Conservation (phyloP, 2,797 vertebrate species). For the Typhlichthys eigenmanni region DNA sequence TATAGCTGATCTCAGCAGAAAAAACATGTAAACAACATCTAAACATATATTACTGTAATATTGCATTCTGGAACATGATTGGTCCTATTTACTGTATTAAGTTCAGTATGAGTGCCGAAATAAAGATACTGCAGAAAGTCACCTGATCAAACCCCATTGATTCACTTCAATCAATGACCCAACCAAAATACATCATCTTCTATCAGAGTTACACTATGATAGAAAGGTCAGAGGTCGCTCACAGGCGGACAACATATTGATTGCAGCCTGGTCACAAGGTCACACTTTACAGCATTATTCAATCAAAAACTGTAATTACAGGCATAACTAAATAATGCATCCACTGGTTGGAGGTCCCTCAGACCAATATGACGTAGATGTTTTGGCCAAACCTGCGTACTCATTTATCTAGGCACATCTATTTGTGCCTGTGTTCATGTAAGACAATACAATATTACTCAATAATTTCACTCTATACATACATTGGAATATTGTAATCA, state of each 20-base stretch:
- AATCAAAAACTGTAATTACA: background rate
- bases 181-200: background rate
- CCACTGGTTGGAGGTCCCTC: too few relatives aligned
- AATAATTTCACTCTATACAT: background rate
- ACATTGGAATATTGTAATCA: background rate
- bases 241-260: conserved; percentile 12
- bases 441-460: background rate
- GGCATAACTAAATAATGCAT: background rate
- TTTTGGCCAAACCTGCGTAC: background rate
- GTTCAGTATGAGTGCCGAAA: too few relatives aligned
- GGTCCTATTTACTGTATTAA: conserved; percentile 12
- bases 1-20: conserved; percentile 29
- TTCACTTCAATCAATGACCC: conserved; percentile 19
- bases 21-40: conserved; percentile 28
- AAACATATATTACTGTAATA: background rate
- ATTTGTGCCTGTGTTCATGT: background rate
- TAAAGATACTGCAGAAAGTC: background rate
- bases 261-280: background rate
- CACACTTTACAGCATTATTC: background rate
- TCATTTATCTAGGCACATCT: background rate
- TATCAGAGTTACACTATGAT: background rate
- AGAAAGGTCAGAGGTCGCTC: background rate
- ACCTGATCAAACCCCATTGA: conserved; percentile 3
- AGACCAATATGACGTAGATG: too few relatives aligned
- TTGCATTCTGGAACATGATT: too few relatives aligned